These are phyloP conservation scores for Felis chaus DNA, from an alignment of 2,113 vertebrate species.

Conservation along the genomic window DNA sequence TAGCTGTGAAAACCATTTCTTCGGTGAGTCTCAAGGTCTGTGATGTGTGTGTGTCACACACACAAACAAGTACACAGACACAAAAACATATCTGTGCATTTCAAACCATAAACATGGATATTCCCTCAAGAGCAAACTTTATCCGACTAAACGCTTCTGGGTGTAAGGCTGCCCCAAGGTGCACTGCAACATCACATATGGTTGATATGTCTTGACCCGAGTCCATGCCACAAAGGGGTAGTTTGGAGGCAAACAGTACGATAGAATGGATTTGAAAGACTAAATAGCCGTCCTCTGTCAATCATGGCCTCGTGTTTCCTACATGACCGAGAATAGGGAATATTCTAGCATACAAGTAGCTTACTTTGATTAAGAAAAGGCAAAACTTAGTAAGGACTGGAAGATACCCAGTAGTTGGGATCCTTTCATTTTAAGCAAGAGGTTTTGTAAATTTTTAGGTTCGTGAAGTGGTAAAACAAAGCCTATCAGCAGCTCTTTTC, in stretches of 20 bases:
- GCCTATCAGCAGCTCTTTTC: not conserved
- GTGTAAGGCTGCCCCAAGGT: accelerated
- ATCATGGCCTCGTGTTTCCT: not conserved
- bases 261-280: not conserved
- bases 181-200: accelerated
- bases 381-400: accelerated
- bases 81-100: not conserved
- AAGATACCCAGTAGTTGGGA: not conserved
- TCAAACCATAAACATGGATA: not conserved
- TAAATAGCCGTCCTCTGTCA: too few species aligned
- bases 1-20: not conserved
- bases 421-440: not conserved
- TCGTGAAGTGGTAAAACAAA: accelerated
- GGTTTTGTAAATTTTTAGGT: not conserved
- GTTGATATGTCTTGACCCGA: accelerated
- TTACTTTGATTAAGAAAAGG: not conserved
- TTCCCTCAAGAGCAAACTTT: not conserved
- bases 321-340: not conserved
- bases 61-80: not conserved
- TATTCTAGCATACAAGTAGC: too few species aligned
- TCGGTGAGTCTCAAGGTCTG: not conserved
- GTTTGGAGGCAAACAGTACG: not conserved
- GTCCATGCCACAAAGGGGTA: accelerated
- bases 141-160: too few species aligned
- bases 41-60: accelerated